A percentile compares a stretch with the other conserved stretches of the same genome.
Conservation (phyloP, 2,797 vertebrate species). For the Halcyon smyrnensis region DNA sequence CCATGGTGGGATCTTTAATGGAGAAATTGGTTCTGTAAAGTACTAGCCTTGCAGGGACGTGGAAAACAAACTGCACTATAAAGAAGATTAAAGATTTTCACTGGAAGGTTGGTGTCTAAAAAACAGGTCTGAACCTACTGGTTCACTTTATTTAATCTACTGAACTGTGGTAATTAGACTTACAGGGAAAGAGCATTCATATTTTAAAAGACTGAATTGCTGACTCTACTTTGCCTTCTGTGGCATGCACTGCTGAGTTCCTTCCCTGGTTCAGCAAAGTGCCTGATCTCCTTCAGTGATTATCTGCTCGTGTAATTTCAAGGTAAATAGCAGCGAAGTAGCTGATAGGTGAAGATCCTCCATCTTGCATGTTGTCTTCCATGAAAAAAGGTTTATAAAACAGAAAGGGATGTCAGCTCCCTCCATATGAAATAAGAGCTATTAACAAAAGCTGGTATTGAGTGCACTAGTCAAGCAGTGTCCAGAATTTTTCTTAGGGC, state of each 20-base stretch:
- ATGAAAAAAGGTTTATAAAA: neutral
- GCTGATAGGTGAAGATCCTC: neutral
- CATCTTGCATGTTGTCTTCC: neutral
- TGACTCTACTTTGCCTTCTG: neutral
- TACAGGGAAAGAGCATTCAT: neutral
- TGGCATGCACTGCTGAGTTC: neutral
- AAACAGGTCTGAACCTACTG: neutral
- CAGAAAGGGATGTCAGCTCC: neutral
- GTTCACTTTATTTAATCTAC: constrained; percentile 16
- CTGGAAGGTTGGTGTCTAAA: neutral
- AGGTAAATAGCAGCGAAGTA: neutral
- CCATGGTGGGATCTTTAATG: neutral
- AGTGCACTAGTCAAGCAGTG: neutral
- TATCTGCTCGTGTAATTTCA: neutral
- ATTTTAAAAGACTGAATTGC: neutral
- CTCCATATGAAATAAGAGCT: neutral
- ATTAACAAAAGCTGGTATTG: neutral
- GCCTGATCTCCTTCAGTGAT: neutral
- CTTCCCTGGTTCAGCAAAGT: neutral
- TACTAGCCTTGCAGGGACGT: neutral
- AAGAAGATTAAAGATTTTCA: constrained; percentile 30
- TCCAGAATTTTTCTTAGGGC: neutral
- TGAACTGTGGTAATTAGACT: constrained; percentile 1
- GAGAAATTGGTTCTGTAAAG: neutral
- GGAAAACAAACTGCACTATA: neutral